A percentile compares a stretch with the other conserved stretches of the same genome.
phyloP scores from a whole-genome alignment of 2,888 invertebrate genomes.

The Drosophila gaucha region DNA sequence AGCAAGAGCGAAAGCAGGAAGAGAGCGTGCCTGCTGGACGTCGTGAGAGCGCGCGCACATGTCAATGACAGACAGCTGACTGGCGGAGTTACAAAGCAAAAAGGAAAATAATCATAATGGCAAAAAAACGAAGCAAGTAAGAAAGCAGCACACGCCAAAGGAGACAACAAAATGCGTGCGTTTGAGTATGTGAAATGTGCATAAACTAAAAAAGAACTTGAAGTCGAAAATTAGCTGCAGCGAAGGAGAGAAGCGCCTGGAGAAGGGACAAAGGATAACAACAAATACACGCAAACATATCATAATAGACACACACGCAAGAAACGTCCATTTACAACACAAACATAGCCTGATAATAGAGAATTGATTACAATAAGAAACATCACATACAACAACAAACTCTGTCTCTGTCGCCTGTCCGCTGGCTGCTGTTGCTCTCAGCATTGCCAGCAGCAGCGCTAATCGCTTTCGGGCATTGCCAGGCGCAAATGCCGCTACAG shows the following conservation, averaged over 20 bases:
- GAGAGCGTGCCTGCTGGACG: slow-evolving; percentile 28
- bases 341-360: background rate
- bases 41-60: slow-evolving; percentile 65
- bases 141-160: slow-evolving; percentile 27
- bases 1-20: slow-evolving; percentile 10
- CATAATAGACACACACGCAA: slow-evolving; percentile 38
- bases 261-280: slow-evolving; percentile 10
- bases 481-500: slow-evolving; percentile 37
- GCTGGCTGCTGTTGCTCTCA: slow-evolving; percentile 34
- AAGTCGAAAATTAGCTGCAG: background rate
- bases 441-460: slow-evolving; percentile 51
- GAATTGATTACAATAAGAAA: slow-evolving; percentile 11
- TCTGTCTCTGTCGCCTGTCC: slow-evolving; percentile 4
- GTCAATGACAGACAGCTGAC: slow-evolving; percentile 77
- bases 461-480: slow-evolving; percentile 48
- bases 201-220: slow-evolving; percentile 16
- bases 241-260: background rate
- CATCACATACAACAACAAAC: slow-evolving; percentile 10
- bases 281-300: slow-evolving; percentile 54
- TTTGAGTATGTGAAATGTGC: slow-evolving; percentile 22
- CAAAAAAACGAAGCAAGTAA: slow-evolving; percentile 4
- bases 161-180: slow-evolving; percentile 24
- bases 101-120: slow-evolving; percentile 34
- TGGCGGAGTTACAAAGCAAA: slow-evolving; percentile 45
- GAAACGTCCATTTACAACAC: slow-evolving; percentile 72